Evolutionary conservation across 2,888 invertebrate species (phyloP), one percentile per base, ranked within the genome.

Genomic region (Ischnura elegans): DNA sequence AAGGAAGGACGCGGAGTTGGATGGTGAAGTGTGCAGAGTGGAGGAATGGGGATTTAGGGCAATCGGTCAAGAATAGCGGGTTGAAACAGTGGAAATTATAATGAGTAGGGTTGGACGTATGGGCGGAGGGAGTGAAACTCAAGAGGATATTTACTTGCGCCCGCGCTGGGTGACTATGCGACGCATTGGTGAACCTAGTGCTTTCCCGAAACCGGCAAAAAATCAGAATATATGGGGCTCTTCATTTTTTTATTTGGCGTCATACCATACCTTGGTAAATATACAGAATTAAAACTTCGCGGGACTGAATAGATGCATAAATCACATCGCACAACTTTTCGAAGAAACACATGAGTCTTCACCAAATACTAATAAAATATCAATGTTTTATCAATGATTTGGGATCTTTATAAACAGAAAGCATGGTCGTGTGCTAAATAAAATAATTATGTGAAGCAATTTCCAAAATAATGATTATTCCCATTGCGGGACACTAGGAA

Each of bases 51-150:
- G 90, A 90, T 61, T 13, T 90, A 90, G 90, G 90, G 61, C 90
- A 90, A 61, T 90, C 90, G 90, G 90, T 90, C 90, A 90, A 90
- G 90, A 66, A 90, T 55, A 61, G 90, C 61, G 90, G 43, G 90
- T 87, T 87, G 87, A 42, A 36, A 61, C 76, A 76, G 61, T 61
- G 90, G 61, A 43, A 61, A 90, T 90, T 90, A 61, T 66, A 90
- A 90, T 61, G 90, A 90, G 87, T 51, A 36, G 51, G 51, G 87
- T 51, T 87, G 36, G 76, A 76, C 36, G 47, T 55, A 87, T 29
- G 51, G 87, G 55, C 36, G 86, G 86, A 86, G 86, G 5, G 76
- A 76, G 76, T 76, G 76, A 76, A 76, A 76, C 36, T 76, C n/a
- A 36, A 13, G 29, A 13, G 76, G 36, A 36, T 36, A 76, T 21